Percentiles rank a stretch among this genome's conserved stretches.
Conservation (phyloP, 2,888 invertebrate species). For the Agriopis marginaria region DNA sequence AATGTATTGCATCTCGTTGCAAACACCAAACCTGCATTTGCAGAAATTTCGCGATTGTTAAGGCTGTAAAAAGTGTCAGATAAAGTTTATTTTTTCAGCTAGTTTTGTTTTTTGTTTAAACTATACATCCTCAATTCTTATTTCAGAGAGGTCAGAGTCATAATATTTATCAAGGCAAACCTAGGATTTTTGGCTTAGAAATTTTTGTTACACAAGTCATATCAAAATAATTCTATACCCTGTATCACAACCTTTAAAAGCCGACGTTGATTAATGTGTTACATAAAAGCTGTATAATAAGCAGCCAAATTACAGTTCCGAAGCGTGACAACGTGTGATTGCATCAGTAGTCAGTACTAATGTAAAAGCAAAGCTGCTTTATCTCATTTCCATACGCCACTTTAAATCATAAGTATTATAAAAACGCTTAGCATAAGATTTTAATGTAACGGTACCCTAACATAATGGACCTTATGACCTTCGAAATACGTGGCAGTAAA, state of each 20-base stretch:
- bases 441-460: constrained; percentile 21
- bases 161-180: not conserved
- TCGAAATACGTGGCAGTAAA: constrained; percentile 22
- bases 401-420: constrained; percentile 20
- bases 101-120: too few species aligned
- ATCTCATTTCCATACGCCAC: constrained; percentile 25
- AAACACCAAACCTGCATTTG: too few species aligned
- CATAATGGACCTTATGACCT: constrained; percentile 32
- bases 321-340: constrained; percentile 13
- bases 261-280: not conserved
- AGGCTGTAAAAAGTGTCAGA: too few species aligned
- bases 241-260: constrained; percentile 5
- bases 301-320: constrained; percentile 9
- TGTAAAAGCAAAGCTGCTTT: constrained; percentile 17
- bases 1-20: too few species aligned
- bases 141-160: too few species aligned
- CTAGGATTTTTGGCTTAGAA: not conserved
- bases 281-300: constrained; percentile 10
- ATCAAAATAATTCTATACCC: not conserved
- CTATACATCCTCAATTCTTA: too few species aligned
- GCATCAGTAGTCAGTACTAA: constrained; percentile 5
- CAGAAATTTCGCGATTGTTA: too few species aligned
- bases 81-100: too few species aligned
- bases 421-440: constrained; percentile 13
- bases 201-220: constrained; percentile 2